Evolutionary conservation across 2,113 vertebrate genomes (phyloP).

Genomic region (Numida meleagris): DNA sequence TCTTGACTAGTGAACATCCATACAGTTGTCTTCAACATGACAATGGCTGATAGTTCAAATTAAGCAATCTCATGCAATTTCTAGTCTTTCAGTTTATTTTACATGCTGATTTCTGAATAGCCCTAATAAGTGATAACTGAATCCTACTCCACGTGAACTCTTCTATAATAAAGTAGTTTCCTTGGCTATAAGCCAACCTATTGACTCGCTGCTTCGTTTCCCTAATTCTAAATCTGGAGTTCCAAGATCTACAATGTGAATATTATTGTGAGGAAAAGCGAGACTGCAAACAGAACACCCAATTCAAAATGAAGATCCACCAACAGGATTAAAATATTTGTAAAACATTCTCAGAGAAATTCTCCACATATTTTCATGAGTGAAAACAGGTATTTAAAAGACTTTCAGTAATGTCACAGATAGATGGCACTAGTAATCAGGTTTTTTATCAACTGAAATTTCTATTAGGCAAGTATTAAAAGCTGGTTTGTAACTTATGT

Average conservation of each 20-base stretch:
- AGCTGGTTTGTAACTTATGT: not conserved
- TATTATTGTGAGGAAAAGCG: too few species aligned
- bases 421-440: not conserved
- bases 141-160: not conserved
- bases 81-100: not conserved
- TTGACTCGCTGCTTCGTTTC: too few species aligned
- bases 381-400: not conserved
- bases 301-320: not conserved
- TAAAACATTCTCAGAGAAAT: not conserved
- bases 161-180: not conserved
- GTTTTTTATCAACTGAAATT: not conserved
- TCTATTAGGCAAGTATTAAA: not conserved
- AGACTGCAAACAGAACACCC: not conserved
- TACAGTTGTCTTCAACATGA: not conserved
- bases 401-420: not conserved
- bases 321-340: not conserved
- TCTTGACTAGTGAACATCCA: not conserved
- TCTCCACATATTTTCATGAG: not conserved
- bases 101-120: not conserved
- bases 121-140: not conserved
- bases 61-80: not conserved
- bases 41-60: not conserved
- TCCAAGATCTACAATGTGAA: too few species aligned
- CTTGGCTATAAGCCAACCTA: too few species aligned
- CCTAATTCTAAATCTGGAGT: too few species aligned